Percentiles rank a stretch among this genome's conserved stretches.
Conservation (phyloP, 2,797 vertebrate genomes). For the Strix occidentalis region DNA sequence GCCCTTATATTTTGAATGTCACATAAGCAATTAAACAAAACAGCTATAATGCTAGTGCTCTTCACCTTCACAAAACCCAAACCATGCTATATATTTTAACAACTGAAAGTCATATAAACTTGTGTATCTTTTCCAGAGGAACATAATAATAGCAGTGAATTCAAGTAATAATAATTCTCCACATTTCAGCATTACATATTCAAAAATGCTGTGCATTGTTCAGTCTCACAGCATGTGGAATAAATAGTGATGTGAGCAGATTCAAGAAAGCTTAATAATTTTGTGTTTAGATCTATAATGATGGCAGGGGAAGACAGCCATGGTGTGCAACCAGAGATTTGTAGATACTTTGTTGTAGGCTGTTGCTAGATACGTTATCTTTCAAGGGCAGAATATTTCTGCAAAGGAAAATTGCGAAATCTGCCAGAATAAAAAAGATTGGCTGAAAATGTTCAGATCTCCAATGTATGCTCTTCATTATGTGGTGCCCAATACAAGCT, state of each 20-base stretch:
- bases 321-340: not conserved
- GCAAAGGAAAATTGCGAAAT: slow-evolving; percentile 65
- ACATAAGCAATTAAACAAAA: not conserved
- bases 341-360: not conserved
- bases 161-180: slow-evolving; percentile 52
- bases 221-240: not conserved
- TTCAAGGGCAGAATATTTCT: slow-evolving; percentile 49
- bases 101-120: slow-evolving; percentile 1
- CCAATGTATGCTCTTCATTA: not conserved
- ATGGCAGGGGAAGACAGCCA: not conserved
- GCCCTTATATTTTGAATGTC: slow-evolving; percentile 14
- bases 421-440: slow-evolving; percentile 18
- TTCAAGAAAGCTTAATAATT: slow-evolving; percentile 34
- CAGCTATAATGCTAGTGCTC: not conserved
- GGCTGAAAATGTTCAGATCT: slow-evolving; percentile 43
- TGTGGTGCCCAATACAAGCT: slow-evolving; percentile 24
- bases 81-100: not conserved
- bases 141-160: slow-evolving; percentile 29
- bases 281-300: not conserved
- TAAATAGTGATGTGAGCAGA: not conserved
- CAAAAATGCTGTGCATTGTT: slow-evolving; percentile 33
- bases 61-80: not conserved
- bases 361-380: slow-evolving; percentile 64
- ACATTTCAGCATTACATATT: not conserved
- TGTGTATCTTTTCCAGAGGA: slow-evolving; percentile 15